Evolutionary conservation across 2,797 vertebrate species (phyloP).

Genomic region (Eurystomus glaucurus): DNA sequence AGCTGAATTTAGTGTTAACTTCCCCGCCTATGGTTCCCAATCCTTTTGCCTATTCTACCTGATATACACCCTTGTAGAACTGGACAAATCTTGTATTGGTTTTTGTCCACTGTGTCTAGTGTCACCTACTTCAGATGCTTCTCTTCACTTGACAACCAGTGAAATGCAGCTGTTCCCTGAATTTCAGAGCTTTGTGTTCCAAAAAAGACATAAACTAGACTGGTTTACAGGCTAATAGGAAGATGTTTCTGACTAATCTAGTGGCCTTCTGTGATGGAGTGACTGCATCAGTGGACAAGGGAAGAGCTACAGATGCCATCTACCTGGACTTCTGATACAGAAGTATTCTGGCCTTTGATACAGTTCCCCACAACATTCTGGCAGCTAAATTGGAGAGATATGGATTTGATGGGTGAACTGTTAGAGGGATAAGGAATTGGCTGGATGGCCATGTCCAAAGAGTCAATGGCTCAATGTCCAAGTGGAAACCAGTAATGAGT

Average conservation of each 20-base stretch:
- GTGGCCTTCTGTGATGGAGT: no score
- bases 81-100: not conserved
- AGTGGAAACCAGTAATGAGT: no score
- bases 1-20: not conserved
- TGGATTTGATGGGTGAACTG: no score
- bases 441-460: not conserved
- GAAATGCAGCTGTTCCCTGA: not conserved
- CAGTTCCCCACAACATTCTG: no score
- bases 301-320: no score
- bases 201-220: not conserved
- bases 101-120: not conserved
- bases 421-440: no score
- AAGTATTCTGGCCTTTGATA: not conserved
- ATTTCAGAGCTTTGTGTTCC: not conserved
- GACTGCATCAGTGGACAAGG: no score
- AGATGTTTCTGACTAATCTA: not conserved
- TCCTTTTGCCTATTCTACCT: not conserved
- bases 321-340: not conserved
- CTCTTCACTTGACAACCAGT: not conserved
- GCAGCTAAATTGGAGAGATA: no score
- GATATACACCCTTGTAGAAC: not conserved
- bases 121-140: not conserved
- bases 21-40: not conserved
- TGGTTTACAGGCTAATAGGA: not conserved
- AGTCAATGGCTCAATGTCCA: not conserved